A percentile compares a stretch with the other conserved stretches of the same genome.
These are phyloP conservation scores for Drosophila sordidula DNA, from an alignment of 2,888 invertebrate species.

Conservation along the genomic window DNA sequence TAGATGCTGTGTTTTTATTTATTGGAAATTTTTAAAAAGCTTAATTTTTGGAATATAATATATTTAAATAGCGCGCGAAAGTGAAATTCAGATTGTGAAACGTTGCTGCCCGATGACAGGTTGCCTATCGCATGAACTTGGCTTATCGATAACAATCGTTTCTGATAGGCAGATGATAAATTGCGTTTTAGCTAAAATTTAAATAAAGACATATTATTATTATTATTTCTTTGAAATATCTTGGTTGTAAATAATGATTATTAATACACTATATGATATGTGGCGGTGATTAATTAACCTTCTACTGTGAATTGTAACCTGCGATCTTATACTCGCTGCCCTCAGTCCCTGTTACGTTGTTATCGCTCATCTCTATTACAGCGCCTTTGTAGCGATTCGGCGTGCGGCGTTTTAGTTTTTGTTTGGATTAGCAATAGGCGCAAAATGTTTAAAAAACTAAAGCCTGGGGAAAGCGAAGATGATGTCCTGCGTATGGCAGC, in stretches of 20 bases:
- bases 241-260: neutral
- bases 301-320: no score
- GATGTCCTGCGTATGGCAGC: conserved; percentile 91
- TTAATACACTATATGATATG: no score
- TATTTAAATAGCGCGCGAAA: conserved; percentile 5
- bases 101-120: neutral
- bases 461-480: conserved; percentile 89
- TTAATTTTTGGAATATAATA: neutral
- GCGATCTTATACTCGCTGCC: neutral
- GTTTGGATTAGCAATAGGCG: neutral
- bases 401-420: conserved; percentile 23
- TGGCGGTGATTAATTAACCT: no score
- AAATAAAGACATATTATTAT: neutral
- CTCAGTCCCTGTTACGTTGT: neutral
- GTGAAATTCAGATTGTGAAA: conserved; percentile 7
- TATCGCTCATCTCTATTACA: conserved; percentile 22
- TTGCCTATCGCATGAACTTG: neutral
- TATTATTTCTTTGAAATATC: neutral
- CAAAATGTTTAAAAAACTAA: conserved; percentile 86
- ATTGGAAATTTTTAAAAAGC: neutral
- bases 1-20: neutral
- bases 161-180: neutral
- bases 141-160: neutral
- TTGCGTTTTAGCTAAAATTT: neutral
- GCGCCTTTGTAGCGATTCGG: conserved; percentile 2